These are phyloP conservation scores for Xenopus laevis DNA, from an alignment of 2,113 vertebrate species.

Conservation along the genomic window DNA sequence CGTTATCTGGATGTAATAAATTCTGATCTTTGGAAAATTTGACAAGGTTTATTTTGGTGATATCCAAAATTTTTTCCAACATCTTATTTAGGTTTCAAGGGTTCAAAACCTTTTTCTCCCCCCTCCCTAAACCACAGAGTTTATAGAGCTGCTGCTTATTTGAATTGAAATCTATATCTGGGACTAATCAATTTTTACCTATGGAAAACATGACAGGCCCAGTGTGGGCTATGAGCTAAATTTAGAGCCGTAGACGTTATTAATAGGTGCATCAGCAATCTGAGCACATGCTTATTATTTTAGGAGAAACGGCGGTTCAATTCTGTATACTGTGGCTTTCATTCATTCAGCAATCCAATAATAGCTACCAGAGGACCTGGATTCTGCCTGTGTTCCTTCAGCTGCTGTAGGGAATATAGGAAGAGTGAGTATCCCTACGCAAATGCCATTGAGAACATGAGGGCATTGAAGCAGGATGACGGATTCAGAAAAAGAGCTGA, in stretches of 20 bases:
- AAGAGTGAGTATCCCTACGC: no score
- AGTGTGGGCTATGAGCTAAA: neutral
- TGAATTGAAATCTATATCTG: slow-evolving; percentile 5
- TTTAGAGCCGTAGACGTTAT: slow-evolving; percentile 4
- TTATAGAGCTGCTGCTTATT: neutral
- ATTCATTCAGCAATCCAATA: slow-evolving; percentile 22
- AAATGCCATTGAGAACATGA: no score
- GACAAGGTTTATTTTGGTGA: neutral
- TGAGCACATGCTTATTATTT: slow-evolving; percentile 17
- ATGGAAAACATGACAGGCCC: slow-evolving; percentile 18
- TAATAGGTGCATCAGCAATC: slow-evolving; percentile 23
- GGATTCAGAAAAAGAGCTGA: no score
- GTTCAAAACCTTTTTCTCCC: neutral
- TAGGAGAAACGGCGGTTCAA: neutral
- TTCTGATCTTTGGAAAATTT: slow-evolving; percentile 8
- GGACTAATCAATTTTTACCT: slow-evolving; percentile 7
- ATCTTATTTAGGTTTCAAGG: slow-evolving; percentile 1
- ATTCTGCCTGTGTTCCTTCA: neutral
- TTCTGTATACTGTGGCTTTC: neutral
- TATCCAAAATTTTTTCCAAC: neutral
- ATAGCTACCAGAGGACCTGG: neutral
- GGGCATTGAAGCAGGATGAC: no score
- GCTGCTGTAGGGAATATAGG: neutral
- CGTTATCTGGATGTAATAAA: slow-evolving; percentile 11
- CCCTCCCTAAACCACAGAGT: neutral